Conservation (phyloP, 2,113 vertebrate genomes). For the Bujurquina vittata region DNA sequence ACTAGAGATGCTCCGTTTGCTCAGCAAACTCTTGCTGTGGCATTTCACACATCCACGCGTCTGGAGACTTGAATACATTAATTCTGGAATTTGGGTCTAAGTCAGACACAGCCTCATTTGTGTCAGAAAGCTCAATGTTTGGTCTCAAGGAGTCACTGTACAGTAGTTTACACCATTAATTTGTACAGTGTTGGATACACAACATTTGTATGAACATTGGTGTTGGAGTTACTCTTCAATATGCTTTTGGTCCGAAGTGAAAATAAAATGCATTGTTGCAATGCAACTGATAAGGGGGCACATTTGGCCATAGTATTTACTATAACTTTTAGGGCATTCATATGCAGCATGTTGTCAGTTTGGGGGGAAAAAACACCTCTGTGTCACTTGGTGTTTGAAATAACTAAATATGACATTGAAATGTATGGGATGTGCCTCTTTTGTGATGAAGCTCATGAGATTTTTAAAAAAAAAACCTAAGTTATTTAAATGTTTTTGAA, state of each 20-base stretch:
- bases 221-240: not conserved
- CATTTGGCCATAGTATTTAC: not conserved
- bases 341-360: not conserved
- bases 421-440: not conserved
- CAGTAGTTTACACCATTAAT: not conserved
- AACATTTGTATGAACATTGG: not conserved
- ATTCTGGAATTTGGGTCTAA: conserved; percentile 3
- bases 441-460: not conserved
- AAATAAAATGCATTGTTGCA: not conserved
- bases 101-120: not conserved
- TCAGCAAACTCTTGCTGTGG: not conserved
- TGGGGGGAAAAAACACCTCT: not conserved
- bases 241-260: not conserved
- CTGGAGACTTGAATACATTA: conserved; percentile 25
- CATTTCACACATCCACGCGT: not conserved
- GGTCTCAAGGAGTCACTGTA: not conserved
- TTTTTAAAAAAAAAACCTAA: not conserved
- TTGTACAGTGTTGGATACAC: not conserved
- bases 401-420: not conserved
- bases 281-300: not conserved
- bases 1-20: not conserved
- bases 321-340: accelerated
- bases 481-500: not conserved
- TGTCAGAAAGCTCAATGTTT: not conserved
- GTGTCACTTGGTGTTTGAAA: not conserved